Percentiles rank a stretch among this genome's conserved stretches.
Conservation (phyloP, 2,113 vertebrate species). For the Pelusios castaneus region DNA sequence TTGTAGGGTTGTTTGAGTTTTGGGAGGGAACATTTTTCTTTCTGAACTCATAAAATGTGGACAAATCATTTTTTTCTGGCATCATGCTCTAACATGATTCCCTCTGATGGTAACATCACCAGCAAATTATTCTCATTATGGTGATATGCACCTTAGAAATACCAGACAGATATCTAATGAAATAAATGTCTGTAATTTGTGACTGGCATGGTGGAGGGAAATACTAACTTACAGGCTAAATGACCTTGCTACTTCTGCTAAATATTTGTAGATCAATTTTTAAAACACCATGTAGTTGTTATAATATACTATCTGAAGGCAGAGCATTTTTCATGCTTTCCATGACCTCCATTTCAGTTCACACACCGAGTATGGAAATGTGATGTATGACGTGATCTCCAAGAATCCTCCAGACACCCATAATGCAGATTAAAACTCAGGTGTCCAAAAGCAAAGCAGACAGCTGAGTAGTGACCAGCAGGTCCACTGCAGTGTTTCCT, state of each 20-base stretch:
- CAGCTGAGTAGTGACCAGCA: background rate
- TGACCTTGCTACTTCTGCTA: background rate
- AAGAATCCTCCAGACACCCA: background rate
- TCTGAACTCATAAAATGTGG: background rate
- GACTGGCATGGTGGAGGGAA: background rate
- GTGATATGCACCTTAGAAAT: background rate
- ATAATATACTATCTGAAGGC: background rate
- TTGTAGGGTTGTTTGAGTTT: background rate
- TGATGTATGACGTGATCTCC: background rate
- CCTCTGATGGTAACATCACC: background rate
- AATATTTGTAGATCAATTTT: accelerated
- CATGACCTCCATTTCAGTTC: background rate
- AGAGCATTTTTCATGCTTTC: background rate
- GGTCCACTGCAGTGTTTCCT: background rate
- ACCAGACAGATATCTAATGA: background rate
- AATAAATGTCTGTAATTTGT: background rate
- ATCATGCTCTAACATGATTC: background rate
- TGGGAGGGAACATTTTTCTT: background rate
- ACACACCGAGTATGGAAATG: background rate
- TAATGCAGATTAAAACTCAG: background rate
- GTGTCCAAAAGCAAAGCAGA: slow-evolving; percentile 24
- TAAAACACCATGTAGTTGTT: background rate
- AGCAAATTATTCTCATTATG: background rate
- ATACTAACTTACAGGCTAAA: background rate
- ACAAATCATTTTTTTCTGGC: background rate